Base-by-base conservation (phyloP, 2,797 vertebrate species). In the Amblyraja radiata region DNA sequence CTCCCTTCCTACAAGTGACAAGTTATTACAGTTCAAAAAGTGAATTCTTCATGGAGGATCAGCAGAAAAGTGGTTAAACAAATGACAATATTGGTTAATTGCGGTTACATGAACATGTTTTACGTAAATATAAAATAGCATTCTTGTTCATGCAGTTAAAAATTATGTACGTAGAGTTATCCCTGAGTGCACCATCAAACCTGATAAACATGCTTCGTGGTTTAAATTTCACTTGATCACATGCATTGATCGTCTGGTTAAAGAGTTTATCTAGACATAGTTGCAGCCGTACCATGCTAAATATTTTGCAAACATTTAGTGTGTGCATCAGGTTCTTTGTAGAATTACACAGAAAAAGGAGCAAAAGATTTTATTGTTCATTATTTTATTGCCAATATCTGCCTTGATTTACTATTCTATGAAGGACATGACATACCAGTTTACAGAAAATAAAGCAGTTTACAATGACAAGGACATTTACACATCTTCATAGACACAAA, bases 311-410 rank as follows among this genome's bases (percentile, higher is more conserved):
- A 25, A 74, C 39, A 73, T 71, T 10, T 39, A 76, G 65, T 91
- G 65, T 91, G 71, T 54, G 90, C 68, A 91, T 74, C 90, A 91
- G 71, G 68, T 46, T 14, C 21, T 25, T 74, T 11, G 7, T 28
- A 71, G 90, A 92, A 92, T 92, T 92, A 76, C 90, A 92, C 65
- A 91, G 90, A 91, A 68, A 58, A 73, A 74, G 71, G 23, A 92
- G 71, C 11, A 76, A 54, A 92, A 28, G 23, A 23, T 73, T 76
- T 76, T 71, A 92, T 92, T 92, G 46, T 92, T 74, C 39, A n/a
- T 92, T 93, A 94, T 95, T 97, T 97, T 98, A 97, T 97, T 97
- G 95, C 95, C 95, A 97, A 96, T 94, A 94, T 95, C 90, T 76
- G 73, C 68, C 71, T 92, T 76, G 96, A 94, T 95, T 95, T 96